Base-by-base conservation (phyloP, 2,113 vertebrate genomes). In the Litocranius walleri region DNA sequence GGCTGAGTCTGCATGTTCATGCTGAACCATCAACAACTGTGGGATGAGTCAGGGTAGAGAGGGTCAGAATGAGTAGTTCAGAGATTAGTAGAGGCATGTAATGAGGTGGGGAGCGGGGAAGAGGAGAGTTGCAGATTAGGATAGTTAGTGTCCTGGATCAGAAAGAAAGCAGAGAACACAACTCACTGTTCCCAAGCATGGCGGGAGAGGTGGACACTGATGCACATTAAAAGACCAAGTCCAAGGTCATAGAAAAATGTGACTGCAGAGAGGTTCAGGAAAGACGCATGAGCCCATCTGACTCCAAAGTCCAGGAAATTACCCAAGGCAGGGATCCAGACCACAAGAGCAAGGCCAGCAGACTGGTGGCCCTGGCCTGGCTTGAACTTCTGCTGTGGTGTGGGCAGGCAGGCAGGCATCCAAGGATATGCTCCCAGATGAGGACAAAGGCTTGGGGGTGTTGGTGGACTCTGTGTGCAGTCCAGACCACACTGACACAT, bases 221-320 rank as follows among this genome's bases (percentile, higher is more conserved):
- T 45, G 9, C 80, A n/a, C 15, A 3, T 74, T 64, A 74, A 62
- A 90, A 92, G 30, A 62, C 64, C 54, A 84, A 92, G 90, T 84
- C 81, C 83, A 92, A 95, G 52, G 92, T 97, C 74, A 84, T 27
- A 95, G 45, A 86, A 86, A 83, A 91, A 90, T 48, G 52, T 16
- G 23, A 67, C 29, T 45, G 14, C 43, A n/a, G 92, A 33, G 54
- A 95, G 83, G 40, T 52, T 23, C 87, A 33, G 74, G 67, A 50
- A 90, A 57, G 83, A 67, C 6, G 43, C 40, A 52, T 7, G 57
- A 43, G 29, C 25, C 33, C 52, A 80, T 30, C 30, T 21, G 78
- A 94, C 27, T 84, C 52, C 92, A 74, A 95, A 93, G 84, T 96
- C 94, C 85, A 40, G 74, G 57, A 90, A 88, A 48, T 74, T 57